Percentiles rank a stretch among this genome's conserved stretches.
Conservation (phyloP, 53 echinoderm and acorn worm genomes). For the Holothuria leucospilota region DNA sequence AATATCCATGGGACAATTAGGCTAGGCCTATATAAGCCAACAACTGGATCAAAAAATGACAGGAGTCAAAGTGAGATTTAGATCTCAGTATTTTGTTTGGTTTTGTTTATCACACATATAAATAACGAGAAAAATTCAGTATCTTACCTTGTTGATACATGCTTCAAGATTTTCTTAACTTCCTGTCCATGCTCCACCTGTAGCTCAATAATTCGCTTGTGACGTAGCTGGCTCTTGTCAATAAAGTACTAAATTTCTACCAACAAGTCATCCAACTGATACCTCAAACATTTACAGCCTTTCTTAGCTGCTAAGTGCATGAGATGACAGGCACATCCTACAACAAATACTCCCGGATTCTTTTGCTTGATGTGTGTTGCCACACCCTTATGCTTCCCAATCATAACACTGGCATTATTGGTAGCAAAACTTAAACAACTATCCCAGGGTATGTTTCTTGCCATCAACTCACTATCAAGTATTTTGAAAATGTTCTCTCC, state of each 20-base stretch:
- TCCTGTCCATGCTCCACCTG: conserved; percentile 55
- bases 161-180: conserved; percentile 53
- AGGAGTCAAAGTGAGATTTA: no score
- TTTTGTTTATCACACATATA: no score
- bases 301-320: conserved; percentile 60
- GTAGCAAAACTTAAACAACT: conserved; percentile 50
- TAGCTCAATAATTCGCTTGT: conserved; percentile 37
- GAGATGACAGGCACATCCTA: conserved; percentile 57
- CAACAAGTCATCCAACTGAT: conserved; percentile 15
- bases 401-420: conserved; percentile 58
- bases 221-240: conserved; percentile 58
- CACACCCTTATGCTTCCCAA: conserved; percentile 44
- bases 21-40: no score
- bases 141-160: conserved; percentile 50
- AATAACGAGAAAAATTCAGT: not conserved
- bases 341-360: conserved; percentile 37
- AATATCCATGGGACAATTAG: no score
- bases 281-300: conserved; percentile 25
- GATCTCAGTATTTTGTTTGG: no score
- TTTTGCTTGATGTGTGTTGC: conserved; percentile 34
- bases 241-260: conserved; percentile 59
- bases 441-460: conserved; percentile 41
- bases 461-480: conserved; percentile 36
- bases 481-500: conserved; percentile 56
- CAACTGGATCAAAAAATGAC: no score